These are phyloP conservation scores for Lepidocyrtoides sp. DNA, from an alignment of 2,888 invertebrate species.

Conservation along the genomic window DNA sequence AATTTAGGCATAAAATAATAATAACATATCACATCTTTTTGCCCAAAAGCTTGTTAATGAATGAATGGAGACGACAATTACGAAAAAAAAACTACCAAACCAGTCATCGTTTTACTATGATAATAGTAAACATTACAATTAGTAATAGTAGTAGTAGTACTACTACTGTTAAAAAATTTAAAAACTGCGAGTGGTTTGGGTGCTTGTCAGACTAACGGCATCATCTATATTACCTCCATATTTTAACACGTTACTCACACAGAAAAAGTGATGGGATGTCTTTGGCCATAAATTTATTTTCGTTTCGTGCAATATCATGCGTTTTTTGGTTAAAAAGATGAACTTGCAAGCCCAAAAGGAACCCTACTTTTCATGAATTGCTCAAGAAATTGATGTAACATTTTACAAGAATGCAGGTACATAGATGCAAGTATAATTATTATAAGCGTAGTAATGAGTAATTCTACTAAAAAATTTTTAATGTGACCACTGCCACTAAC, in stretches of 20 bases:
- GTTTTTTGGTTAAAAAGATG: slow-evolving; percentile 52
- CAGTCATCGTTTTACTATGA: slow-evolving; percentile 3
- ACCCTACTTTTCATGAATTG: slow-evolving; percentile 37
- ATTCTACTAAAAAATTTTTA: slow-evolving; percentile 29
- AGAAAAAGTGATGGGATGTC: slow-evolving; percentile 10
- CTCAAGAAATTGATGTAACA: slow-evolving; percentile 60
- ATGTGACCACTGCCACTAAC: slow-evolving; percentile 62
- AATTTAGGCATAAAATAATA: not conserved
- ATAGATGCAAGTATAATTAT: slow-evolving; percentile 10
- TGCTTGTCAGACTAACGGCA: not conserved
- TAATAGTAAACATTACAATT: not conserved
- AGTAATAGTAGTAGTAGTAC: too few relatives aligned
- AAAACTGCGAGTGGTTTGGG: not conserved
- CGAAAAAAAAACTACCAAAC: not conserved
- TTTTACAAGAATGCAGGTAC: slow-evolving; percentile 36
- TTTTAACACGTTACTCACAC: not conserved
- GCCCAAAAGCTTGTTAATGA: slow-evolving; percentile 60
- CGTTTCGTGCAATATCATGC: slow-evolving; percentile 30
- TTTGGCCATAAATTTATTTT: slow-evolving; percentile 40
- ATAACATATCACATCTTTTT: slow-evolving; percentile 13
- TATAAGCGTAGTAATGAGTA: slow-evolving; percentile 15
- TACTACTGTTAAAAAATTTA: not conserved
- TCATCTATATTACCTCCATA: not conserved
- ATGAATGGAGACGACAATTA: slow-evolving; percentile 56
- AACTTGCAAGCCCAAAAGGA: slow-evolving; percentile 46